Conservation (phyloP, 1,140 invertebrate genomes). For the Zaprionus inermis region DNA sequence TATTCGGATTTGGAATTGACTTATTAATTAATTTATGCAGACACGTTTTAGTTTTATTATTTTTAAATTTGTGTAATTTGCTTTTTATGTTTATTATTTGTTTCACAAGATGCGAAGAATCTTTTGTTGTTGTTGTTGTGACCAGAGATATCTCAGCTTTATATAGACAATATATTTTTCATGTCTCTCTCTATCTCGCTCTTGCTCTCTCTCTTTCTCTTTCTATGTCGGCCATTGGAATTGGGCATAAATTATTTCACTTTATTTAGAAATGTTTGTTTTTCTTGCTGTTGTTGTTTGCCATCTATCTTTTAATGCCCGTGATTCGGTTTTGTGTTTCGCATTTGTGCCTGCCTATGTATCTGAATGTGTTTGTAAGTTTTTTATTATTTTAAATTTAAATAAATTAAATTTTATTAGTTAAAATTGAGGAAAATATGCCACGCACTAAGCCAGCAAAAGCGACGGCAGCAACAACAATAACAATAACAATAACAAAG, state of each 20-base stretch:
- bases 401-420: constrained; percentile 83
- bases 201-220: too few species aligned
- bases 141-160: constrained; percentile 22
- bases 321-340: constrained; percentile 55
- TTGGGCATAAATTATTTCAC: constrained; percentile 76
- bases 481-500: constrained; percentile 32
- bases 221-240: constrained; percentile 63
- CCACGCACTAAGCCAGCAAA: constrained; percentile 64
- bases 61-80: constrained; percentile 82
- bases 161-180: constrained; percentile 45
- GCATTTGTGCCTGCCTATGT: constrained; percentile 13
- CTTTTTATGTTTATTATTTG: constrained; percentile 51
- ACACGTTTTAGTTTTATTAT: constrained; percentile 84
- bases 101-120: constrained; percentile 41
- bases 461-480: constrained; percentile 29
- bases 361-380: constrained; percentile 42
- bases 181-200: constrained; percentile 28
- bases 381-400: constrained; percentile 71
- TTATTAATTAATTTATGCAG: constrained; percentile 84
- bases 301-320: constrained; percentile 45
- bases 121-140: constrained; percentile 35
- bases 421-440: constrained; percentile 80
- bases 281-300: constrained; percentile 10
- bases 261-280: constrained; percentile 60
- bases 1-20: constrained; percentile 66